Conservation (phyloP, 2,888 invertebrate species). For the Heterodera filipjevi region DNA sequence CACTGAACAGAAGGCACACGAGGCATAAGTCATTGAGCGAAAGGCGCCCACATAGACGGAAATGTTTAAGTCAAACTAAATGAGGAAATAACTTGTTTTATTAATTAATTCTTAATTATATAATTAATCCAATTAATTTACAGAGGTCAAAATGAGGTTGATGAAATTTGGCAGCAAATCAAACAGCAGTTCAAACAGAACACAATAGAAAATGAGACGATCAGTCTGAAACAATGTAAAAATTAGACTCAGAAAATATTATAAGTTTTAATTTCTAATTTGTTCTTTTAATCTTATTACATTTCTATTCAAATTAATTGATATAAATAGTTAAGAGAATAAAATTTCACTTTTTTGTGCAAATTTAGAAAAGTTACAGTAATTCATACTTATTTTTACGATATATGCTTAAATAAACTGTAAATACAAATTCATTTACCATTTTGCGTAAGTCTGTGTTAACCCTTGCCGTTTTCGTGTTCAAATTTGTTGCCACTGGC, state of each 20-base stretch:
- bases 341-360: too few species aligned
- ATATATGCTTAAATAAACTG: too few species aligned
- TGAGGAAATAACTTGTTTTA: not conserved
- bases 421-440: too few species aligned
- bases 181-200: slow-evolving; percentile 28
- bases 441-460: slow-evolving; percentile 15
- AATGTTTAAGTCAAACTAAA: slow-evolving; percentile 19
- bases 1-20: slow-evolving; percentile 1
- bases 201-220: slow-evolving; percentile 25
- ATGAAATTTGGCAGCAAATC: slow-evolving; percentile 31
- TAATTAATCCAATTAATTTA: not conserved
- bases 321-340: too few species aligned
- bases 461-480: not conserved
- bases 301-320: too few species aligned
- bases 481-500: not conserved
- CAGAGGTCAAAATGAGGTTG: slow-evolving; percentile 28
- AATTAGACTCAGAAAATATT: not conserved
- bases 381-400: too few species aligned
- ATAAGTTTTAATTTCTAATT: too few species aligned
- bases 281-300: too few species aligned
- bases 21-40: slow-evolving; percentile 23
- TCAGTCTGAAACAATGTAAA: slow-evolving; percentile 24
- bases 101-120: not conserved
- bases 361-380: too few species aligned
- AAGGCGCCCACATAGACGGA: slow-evolving; percentile 29